phyloP scores from a whole-genome alignment of 2,113 vertebrate genomes.

The Phylloscopus trochilus region DNA sequence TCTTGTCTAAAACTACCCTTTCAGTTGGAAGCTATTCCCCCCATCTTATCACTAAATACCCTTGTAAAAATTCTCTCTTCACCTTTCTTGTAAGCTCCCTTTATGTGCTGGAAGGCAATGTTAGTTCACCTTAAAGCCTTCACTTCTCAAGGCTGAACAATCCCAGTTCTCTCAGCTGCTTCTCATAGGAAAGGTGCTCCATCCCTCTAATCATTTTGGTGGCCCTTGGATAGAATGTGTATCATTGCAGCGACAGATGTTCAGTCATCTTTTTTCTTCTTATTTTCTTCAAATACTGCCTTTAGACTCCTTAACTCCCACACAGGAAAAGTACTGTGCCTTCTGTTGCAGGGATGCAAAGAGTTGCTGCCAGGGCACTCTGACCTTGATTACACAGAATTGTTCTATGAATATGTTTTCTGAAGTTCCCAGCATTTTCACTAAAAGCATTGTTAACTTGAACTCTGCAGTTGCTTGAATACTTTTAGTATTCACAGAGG shows the following conservation, averaged over 20 bases:
- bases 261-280: background rate
- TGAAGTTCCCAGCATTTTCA: background rate
- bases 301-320: background rate
- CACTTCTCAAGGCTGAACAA: background rate
- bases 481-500: background rate
- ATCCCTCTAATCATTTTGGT: background rate
- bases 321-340: background rate
- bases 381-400: background rate
- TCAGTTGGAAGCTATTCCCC: background rate
- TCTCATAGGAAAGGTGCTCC: background rate
- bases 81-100: background rate
- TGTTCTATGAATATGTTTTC: background rate
- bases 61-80: background rate
- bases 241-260: background rate
- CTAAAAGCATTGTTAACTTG: background rate
- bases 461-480: background rate
- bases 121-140: background rate
- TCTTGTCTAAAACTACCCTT: background rate
- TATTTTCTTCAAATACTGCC: background rate
- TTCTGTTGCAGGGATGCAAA: background rate
- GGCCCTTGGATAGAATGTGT: background rate
- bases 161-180: background rate
- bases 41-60: too few relatives aligned
- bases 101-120: background rate
- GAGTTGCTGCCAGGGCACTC: background rate